These are phyloP conservation scores for Epizoanthus rinbou DNA, from an alignment of 92 coral and sea anemone species.

Conservation along the genomic window DNA sequence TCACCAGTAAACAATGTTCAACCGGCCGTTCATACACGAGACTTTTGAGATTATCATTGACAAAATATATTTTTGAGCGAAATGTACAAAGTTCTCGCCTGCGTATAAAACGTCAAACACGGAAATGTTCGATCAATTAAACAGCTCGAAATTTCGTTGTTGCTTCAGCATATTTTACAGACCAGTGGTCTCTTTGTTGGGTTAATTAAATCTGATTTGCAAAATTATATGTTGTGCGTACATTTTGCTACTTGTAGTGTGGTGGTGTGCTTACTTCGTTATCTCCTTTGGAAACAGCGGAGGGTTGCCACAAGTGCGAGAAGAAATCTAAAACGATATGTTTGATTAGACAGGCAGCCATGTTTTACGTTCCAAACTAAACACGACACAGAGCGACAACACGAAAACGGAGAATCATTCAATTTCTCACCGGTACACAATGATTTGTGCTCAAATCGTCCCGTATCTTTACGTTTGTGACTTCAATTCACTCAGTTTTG, in stretches of 20 bases:
- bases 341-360: slow-evolving; percentile 42
- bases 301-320: not conserved
- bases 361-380: slow-evolving; percentile 17
- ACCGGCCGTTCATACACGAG: not conserved
- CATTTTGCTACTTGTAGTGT: slow-evolving; percentile 1
- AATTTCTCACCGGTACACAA: not conserved
- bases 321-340: not conserved
- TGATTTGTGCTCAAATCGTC: not conserved
- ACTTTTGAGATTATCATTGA: not conserved
- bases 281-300: not conserved
- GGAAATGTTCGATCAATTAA: not conserved
- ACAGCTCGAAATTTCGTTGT: not conserved
- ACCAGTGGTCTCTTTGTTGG: slow-evolving; percentile 26
- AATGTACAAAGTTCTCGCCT: not conserved
- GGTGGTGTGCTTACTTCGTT: not conserved
- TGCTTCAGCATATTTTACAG: slow-evolving; percentile 38
- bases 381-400: slow-evolving; percentile 22
- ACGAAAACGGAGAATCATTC: slow-evolving; percentile 17
- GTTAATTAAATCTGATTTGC: slow-evolving; percentile 27
- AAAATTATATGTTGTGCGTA: not conserved
- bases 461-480: not conserved
- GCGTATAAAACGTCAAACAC: not conserved
- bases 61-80: not conserved
- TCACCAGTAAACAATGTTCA: slow-evolving; percentile 32
- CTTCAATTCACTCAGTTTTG: not conserved